Evolutionary conservation across 2,113 vertebrate species (phyloP), one percentile per base, ranked within the genome.

Genomic region (Vulpes lagopus): DNA sequence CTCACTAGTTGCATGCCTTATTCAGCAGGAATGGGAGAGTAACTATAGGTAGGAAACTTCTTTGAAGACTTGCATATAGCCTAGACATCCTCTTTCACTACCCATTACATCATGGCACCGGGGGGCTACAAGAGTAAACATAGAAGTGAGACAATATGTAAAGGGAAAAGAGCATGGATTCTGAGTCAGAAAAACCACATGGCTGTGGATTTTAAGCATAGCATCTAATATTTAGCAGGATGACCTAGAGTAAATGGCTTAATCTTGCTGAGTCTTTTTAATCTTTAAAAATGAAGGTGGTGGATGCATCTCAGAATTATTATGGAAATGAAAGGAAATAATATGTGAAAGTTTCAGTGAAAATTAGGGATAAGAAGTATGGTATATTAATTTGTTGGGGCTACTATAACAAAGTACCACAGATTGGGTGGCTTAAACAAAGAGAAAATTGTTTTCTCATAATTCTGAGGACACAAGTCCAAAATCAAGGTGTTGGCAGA

Each of bases 261-360:
- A 55, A 53, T 82, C 12, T 35, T 32, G 94, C 81, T 65, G 25
- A 91, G 0, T 71, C 97, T 98, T 12, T 14, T 91, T 0, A 32
- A 32, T 32, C 5, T 86, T 95, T 3, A 84, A 73, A 93, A 16
- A 32, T 20, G 25, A 94, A 83, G 8, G 16, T 73, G 20, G 35
- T 65, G 82, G 43, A 16, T 22, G 55, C 5, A 85, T 88, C 2
- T 43, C 23, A 73, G 74, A 19, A 57, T 89, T 67, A 71, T 38
- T 53, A 6, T 19, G 20, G 2, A 94, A 82, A 65, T 87, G 32
- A 90, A 78, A 74, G 64, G 5, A 92, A 84, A 59, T 88, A 38
- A 59, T 62, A 1, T 35, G 2, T 71, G 35, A 43, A 35, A 69
- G 12, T 43, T 55, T 49, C 12, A 4, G 8, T 3, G 20, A 71